Evolutionary conservation across 2,797 vertebrate species (phyloP).

Genomic region (Intellagama lesueurii): DNA sequence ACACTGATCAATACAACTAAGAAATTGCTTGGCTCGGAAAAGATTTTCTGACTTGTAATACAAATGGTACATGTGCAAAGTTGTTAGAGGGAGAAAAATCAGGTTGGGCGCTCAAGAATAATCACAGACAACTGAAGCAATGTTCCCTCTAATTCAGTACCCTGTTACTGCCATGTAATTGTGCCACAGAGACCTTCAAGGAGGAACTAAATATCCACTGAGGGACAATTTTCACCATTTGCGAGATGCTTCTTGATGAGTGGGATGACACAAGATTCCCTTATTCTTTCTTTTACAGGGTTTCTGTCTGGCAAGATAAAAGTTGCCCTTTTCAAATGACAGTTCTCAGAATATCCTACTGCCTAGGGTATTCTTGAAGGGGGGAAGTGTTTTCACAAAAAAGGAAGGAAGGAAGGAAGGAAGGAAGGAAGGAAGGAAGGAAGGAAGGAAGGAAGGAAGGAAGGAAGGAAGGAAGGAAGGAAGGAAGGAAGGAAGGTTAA

Average conservation of each 20-base stretch:
- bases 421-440: too few species aligned
- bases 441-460: too few species aligned
- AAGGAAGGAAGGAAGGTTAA: too few species aligned
- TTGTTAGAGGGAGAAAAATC: conserved; percentile 43
- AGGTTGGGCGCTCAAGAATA: conserved; percentile 26
- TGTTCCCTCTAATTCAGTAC: conserved; percentile 35
- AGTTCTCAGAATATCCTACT: too few species aligned
- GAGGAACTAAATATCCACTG: conserved; percentile 40
- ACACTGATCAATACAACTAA: conserved; percentile 40
- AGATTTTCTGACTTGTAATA: conserved; percentile 54
- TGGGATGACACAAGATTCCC: neutral
- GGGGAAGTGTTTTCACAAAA: too few species aligned
- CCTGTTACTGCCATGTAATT: conserved; percentile 12
- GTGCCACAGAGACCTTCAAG: neutral
- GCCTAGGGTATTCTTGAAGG: too few species aligned
- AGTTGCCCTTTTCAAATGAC: too few species aligned
- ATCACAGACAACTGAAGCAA: conserved; percentile 59
- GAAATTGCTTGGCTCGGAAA: conserved; percentile 38
- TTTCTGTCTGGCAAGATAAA: neutral
- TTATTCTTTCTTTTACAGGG: neutral
- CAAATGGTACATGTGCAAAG: conserved; percentile 18
- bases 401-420: too few species aligned
- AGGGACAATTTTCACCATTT: conserved; percentile 42
- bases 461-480: too few species aligned
- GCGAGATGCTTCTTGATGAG: conserved; percentile 57